Evolutionary conservation across 2,888 invertebrate genomes (phyloP), one percentile per base, ranked within the genome.

Genomic region (Diloba caeruleocephala): DNA sequence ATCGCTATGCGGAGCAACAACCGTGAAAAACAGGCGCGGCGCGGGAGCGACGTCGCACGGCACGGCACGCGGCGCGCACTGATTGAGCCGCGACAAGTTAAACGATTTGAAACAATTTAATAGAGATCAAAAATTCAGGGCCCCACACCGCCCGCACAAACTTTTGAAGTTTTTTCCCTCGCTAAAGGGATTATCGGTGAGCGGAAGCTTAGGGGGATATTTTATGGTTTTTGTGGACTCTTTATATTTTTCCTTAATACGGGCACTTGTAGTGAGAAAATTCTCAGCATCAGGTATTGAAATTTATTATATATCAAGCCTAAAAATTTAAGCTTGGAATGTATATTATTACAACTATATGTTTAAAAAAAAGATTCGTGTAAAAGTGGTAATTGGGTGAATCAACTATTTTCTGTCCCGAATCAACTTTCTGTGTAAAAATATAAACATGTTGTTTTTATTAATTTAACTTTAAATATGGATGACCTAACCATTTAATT

Each of bases 81-180:
- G 92, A 92, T 93, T 92, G 92, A 92, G 90, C 90, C 89, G 93
- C 93, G 93, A 92, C 93, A 93, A 93, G 93, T 93, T 93, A 92
- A 93, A 93, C 93, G 87, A 93, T 93, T 93, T 93, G 93, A 93
- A 93, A 93, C 93, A 93, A 93, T 93, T 93, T 93, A 93, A 93
- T 93, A 93, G 92, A 93, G 93, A 93, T 93, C 93, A 93, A 93
- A 92, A 92, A 93, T 92, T 90, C 85, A 81, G 82, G 74, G 81
- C 89, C 92, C 90, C 85, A 86, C 84, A 71, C 83, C 83, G 83
- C 90, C 89, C 90, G 89, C 89, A 91, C 92, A 90, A 93, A 93
- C 93, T 92, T 93, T 93, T 93, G 93, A 93, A 93, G 93, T 92
- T 92, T 91, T 71, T 92, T 92, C 89, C 92, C 93, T 85, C 88